Evolutionary conservation across 1,140 invertebrate genomes (phyloP), one percentile per base, ranked within the genome.

Genomic region (Cotesia vestalis): DNA sequence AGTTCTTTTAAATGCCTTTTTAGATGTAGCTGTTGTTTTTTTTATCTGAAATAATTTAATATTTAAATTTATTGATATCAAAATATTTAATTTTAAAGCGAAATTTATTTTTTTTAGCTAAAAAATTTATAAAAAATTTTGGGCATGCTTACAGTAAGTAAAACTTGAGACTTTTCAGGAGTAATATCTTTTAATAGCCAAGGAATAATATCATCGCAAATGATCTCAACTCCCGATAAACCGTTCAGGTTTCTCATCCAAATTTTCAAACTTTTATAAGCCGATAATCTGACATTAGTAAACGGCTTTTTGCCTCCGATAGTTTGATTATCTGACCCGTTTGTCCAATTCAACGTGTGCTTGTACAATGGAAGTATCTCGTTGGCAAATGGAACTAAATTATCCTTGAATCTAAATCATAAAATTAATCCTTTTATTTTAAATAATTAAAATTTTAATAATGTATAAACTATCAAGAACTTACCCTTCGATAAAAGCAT

Each of bases 401-500:
- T 75, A 8, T 74, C 17, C 27, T 69, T 60, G 69, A 80, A 80
- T 46, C 78, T 80, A 20, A 27, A 27, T 1, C 27, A 27, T 27
- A 27, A 27, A 27, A 27, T 27, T 27, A 2, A 27, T 27, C 3
- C 27, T 27, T 3, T 27, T 27, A 27, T 27, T 27, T 27, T 27
- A 27, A 27, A 27, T 27, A 38, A 64, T 40, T 40, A 64, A 2
- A 40, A 14, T 64, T 38, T 38, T 14, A 14, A 40, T 52, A 20
- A 52, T 20, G 2, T 8, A 36, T 34, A 71, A 62, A 46, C 0
- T 71, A 6, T 63, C 36, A 27, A 34, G 51, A 53, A 69, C 68
- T 34, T 77, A 84, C 83, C 82, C 78, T 59, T 74, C 66, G 68
- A 85, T 81, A 6, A 85, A 74, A 4, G 77, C 67, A 53, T 82